Base-by-base conservation (phyloP, 2,797 vertebrate genomes). In the Sebastes steindachneri region DNA sequence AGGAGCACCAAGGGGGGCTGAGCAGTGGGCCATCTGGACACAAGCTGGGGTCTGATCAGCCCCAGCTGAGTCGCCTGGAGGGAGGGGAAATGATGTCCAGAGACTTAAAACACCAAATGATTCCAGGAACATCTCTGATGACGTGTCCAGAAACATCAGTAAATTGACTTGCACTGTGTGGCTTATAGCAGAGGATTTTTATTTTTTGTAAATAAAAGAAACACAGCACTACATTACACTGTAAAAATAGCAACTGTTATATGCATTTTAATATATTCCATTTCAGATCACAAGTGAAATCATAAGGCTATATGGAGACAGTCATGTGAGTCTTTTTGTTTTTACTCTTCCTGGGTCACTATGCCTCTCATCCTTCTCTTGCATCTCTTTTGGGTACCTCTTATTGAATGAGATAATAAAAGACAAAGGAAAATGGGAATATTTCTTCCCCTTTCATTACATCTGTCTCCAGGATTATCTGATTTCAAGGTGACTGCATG, bases 401-500 rank as follows among this genome's bases (percentile, higher is more conserved):
- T 28, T 35, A 33, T 29, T 63, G 58, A 68, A 79, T 72, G 21
- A 73, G 6, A 57, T 67, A 25, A 68, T 80, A 33, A 48, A 69
- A 82, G 62, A 59, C 9, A 65, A 35, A 26, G 10, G 21, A 65
- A 72, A 76, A 62, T 55, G 19, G 9, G 7, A 53, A 54, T 66
- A 53, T 67, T 64, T 84, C 51, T 64, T 26, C 10, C 25, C 79
- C 53, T 85, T 80, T 80, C 41, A 74, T 77, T 75, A 31, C 41
- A 75, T 80, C 55, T 45, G 57, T 65, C 55, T 72, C 19, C 6
- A 31, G 48, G 68, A 77, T 90, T 71, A 86, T 88, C 75, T 53
- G 67, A 88, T 89, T 90, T 85, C 15, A 77, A 86, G 58, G 55
- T 75, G 65, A 80, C 68, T 78, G 28, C 31, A 9, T 68, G 73